Conservation (phyloP, 2,888 invertebrate genomes). For the Chrysodeixis includens region DNA sequence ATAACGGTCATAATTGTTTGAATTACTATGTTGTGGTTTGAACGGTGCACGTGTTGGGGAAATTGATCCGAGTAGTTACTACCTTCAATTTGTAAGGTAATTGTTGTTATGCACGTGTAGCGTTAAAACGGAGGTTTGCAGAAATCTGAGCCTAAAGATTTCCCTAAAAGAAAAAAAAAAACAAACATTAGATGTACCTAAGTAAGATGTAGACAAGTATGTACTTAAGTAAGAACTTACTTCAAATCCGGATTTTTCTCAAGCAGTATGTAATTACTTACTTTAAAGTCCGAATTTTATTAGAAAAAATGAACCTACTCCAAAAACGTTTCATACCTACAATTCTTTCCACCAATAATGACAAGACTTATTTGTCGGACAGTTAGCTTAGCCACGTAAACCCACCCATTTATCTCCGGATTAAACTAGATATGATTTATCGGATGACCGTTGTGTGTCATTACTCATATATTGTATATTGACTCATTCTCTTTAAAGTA, state of each 20-base stretch:
- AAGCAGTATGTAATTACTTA: no score
- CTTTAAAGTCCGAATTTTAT: no score
- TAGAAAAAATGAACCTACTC: no score
- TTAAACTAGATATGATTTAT: not conserved
- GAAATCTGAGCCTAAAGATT: no score
- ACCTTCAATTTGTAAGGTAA: constrained; percentile 69
- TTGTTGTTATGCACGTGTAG: constrained; percentile 39
- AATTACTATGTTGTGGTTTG: constrained; percentile 64
- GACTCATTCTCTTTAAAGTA: not conserved
- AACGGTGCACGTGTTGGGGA: constrained; percentile 59
- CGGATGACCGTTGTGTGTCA: not conserved
- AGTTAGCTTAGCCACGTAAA: not conserved
- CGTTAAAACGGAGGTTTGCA: constrained; percentile 2
- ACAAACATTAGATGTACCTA: no score
- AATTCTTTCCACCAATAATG: not conserved
- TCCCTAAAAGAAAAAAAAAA: no score
- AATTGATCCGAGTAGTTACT: constrained; percentile 74
- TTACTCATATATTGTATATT: not conserved
- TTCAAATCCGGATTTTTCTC: no score
- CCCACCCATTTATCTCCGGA: not conserved
- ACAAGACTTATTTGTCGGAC: not conserved
- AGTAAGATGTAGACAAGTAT: no score
- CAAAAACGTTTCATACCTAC: not conserved
- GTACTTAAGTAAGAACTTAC: no score
- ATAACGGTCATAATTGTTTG: constrained; percentile 75